These are phyloP conservation scores for Polyodon spathula DNA, from an alignment of 2,113 vertebrate genomes.

Conservation along the genomic window DNA sequence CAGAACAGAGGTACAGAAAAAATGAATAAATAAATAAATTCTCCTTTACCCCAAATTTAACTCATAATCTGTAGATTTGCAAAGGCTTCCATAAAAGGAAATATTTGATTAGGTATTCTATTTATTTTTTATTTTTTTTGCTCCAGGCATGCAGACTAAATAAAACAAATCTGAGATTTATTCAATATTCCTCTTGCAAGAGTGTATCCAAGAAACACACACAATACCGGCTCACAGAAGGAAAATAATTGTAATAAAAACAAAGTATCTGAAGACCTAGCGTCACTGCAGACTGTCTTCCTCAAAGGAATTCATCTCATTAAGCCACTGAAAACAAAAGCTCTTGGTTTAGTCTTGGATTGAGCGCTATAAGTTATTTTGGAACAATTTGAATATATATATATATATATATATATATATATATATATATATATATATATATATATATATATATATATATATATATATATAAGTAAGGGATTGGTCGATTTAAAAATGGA, in stretches of 20 bases:
- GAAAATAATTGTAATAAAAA: slow-evolving; percentile 80
- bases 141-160: slow-evolving; percentile 65
- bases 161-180: slow-evolving; percentile 59
- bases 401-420: no score
- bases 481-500: no score
- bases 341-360: slow-evolving; percentile 69
- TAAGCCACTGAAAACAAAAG: slow-evolving; percentile 35
- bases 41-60: slow-evolving; percentile 24
- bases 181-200: slow-evolving; percentile 45
- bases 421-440: no score
- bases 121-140: slow-evolving; percentile 64
- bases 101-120: slow-evolving; percentile 67
- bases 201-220: slow-evolving; percentile 73
- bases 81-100: slow-evolving; percentile 59
- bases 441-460: no score
- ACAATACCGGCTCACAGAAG: slow-evolving; percentile 57
- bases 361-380: slow-evolving; percentile 63
- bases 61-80: slow-evolving; percentile 46
- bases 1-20: no score
- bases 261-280: slow-evolving; percentile 50
- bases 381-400: slow-evolving; percentile 50
- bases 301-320: slow-evolving; percentile 63
- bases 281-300: slow-evolving; percentile 31
- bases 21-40: background rate
- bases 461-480: no score